Evolutionary conservation across 2,888 invertebrate genomes (phyloP), one percentile per base, ranked within the genome.

Genomic region (Xestia xanthographa): DNA sequence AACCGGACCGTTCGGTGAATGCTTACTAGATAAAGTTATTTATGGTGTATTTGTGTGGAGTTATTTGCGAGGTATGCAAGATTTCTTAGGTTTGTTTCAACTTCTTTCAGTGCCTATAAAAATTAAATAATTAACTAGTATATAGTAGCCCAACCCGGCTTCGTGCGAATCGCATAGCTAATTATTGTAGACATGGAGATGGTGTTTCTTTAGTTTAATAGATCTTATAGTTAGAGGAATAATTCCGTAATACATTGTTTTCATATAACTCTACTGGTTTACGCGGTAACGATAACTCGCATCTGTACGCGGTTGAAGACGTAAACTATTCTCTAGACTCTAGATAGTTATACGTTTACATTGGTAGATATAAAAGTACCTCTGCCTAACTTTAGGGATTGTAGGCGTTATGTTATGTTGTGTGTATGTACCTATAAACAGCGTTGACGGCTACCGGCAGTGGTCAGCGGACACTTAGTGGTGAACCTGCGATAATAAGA

Each of bases 1-100:
- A 88, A 87, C 79, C 79, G 69, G 71, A 71, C 75, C 58, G 72
- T 71, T 80, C 75, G 77, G 74, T 65, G 60, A 78, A 72, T 72
- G 60, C 69, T 78, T 73, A 65, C 58, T 29, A 45, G 70, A 68
- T 84, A 80, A 70, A 63, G 62, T 67, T 75, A 70, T 84, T 70
- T 73, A 74, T 67, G 62, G 58, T 62, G 34, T 41, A 66, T 83
- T 82, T 84, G 66, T 73, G 38, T 80, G 34, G 74, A 66, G 62
- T 70, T 63, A 70, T 73, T 84, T 63, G 50, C 50, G 48, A 53
- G 63, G 58, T 65, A 48, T 65, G 48, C 58, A 17, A 29, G 6
- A 58, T 58, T 29, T 29, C 0, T 58, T 29, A 29, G 17, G 29
- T 29, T 29, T 56, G 14, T n/a, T 53, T n/a, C 12, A 12, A 53